A percentile compares a stretch with the other conserved stretches of the same genome.
Evolutionary conservation across 2,888 invertebrate species (phyloP).

Genomic region (Eristalis pertinax): DNA sequence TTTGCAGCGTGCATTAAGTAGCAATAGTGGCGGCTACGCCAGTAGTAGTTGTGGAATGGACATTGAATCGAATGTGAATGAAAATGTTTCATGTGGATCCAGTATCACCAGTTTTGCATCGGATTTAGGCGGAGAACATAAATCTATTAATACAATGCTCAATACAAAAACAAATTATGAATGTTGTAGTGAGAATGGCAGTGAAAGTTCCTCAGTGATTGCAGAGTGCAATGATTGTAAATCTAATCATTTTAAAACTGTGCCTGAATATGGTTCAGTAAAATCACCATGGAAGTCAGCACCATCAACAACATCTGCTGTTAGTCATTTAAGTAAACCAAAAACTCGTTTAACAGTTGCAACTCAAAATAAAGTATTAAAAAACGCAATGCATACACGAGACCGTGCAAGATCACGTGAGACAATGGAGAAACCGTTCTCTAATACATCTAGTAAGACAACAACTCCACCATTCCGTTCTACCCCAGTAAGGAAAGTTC

Average conservation of each 20-base stretch:
- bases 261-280: conserved; percentile 80
- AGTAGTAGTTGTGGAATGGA: conserved; percentile 84
- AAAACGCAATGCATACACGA: conserved; percentile 82
- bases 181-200: conserved; percentile 86
- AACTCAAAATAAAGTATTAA: conserved; percentile 82
- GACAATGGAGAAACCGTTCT: conserved; percentile 83
- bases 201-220: conserved; percentile 89
- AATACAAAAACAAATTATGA: conserved; percentile 75
- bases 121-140: conserved; percentile 85
- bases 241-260: conserved; percentile 83
- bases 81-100: conserved; percentile 86
- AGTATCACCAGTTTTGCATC: conserved; percentile 90
- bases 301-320: conserved; percentile 49
- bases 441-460: conserved; percentile 82
- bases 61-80: conserved; percentile 81
- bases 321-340: conserved; percentile 75
- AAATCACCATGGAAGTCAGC: conserved; percentile 52
- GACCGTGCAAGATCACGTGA: conserved; percentile 85
- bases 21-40: conserved; percentile 86
- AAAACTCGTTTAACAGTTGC: conserved; percentile 82
- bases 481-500: conserved; percentile 76
- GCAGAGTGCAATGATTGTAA: conserved; percentile 73
- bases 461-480: conserved; percentile 77
- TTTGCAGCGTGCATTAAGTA: conserved; percentile 83
- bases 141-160: conserved; percentile 75